Evolutionary conservation across 2,888 invertebrate genomes (phyloP).

Genomic region (Bombylius major): DNA sequence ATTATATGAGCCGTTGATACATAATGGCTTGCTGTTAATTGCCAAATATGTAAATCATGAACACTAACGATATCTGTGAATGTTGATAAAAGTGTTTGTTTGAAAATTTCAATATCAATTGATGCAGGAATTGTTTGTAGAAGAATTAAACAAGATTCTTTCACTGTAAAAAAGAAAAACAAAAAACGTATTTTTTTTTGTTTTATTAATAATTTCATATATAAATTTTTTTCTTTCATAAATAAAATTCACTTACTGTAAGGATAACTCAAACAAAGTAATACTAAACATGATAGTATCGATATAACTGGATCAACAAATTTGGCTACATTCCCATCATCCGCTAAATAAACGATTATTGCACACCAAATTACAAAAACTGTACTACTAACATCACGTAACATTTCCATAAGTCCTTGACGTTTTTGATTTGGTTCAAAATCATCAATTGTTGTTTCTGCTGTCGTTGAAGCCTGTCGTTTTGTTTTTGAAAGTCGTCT

Average conservation of each 20-base stretch:
- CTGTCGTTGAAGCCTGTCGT: not conserved
- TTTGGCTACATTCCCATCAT: conserved; percentile 49
- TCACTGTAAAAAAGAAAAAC: conserved; percentile 49
- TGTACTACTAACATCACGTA: conserved; percentile 53
- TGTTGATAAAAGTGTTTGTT: conserved; percentile 47
- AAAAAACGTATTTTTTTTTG: not conserved
- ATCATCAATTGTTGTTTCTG: not conserved
- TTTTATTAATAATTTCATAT: too few relatives aligned
- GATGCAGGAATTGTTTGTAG: conserved; percentile 87
- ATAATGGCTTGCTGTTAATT: conserved; percentile 62
- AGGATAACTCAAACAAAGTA: conserved; percentile 65
- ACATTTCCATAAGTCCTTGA: conserved; percentile 47
- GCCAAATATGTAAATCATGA: conserved; percentile 85
- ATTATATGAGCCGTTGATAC: conserved; percentile 78
- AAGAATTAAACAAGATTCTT: conserved; percentile 75
- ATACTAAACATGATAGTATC: conserved; percentile 55
- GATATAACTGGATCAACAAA: conserved; percentile 63
- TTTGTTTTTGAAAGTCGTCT: conserved; percentile 38
- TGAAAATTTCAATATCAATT: conserved; percentile 61
- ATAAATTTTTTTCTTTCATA: not conserved
- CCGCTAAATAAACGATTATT: conserved; percentile 45
- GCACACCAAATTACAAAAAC: conserved; percentile 61
- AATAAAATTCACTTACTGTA: conserved; percentile 50
- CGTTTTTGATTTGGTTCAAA: conserved; percentile 31
- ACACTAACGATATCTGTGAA: conserved; percentile 63